phyloP scores from a whole-genome alignment of 2,888 invertebrate species.

The Diachrysia chrysitis region DNA sequence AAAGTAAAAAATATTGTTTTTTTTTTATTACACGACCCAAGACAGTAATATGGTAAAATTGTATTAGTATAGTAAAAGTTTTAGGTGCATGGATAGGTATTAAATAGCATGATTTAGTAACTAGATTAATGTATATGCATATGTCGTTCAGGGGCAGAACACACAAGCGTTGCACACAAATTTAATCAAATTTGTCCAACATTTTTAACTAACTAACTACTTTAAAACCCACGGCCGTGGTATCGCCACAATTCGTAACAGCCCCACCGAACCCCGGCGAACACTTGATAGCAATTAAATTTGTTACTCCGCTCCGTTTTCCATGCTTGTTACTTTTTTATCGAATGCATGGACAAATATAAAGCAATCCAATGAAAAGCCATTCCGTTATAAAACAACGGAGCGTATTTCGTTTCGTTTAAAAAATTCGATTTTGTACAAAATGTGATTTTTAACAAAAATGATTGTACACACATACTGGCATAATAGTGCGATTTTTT shows the following conservation, averaged over 20 bases:
- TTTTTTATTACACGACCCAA: no score
- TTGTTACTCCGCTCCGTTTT: conserved; percentile 47
- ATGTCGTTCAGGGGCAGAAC: no score
- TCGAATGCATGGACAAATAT: conserved; percentile 62
- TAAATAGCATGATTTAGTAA: no score
- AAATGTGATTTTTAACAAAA: conserved; percentile 53
- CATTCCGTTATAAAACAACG: conserved; percentile 49
- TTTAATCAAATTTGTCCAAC: no score
- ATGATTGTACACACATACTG: conserved; percentile 11
- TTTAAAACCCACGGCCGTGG: neutral
- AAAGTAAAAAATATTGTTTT: no score
- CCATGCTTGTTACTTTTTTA: conserved; percentile 44
- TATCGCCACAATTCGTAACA: conserved; percentile 39
- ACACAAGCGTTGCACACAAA: no score
- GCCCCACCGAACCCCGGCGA: conserved; percentile 27
- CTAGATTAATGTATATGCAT: no score
- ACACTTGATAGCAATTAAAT: conserved; percentile 59
- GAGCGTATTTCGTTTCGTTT: conserved; percentile 44
- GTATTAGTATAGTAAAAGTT: no score
- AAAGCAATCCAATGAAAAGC: conserved; percentile 60
- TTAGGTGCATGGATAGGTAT: no score
- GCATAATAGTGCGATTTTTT: conserved; percentile 36
- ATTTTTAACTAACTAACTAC: no score
- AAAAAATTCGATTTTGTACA: conserved; percentile 50
- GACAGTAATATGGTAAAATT: no score